Evolutionary conservation across 1,140 invertebrate genomes (phyloP).

Genomic region (Drosophila erecta): DNA sequence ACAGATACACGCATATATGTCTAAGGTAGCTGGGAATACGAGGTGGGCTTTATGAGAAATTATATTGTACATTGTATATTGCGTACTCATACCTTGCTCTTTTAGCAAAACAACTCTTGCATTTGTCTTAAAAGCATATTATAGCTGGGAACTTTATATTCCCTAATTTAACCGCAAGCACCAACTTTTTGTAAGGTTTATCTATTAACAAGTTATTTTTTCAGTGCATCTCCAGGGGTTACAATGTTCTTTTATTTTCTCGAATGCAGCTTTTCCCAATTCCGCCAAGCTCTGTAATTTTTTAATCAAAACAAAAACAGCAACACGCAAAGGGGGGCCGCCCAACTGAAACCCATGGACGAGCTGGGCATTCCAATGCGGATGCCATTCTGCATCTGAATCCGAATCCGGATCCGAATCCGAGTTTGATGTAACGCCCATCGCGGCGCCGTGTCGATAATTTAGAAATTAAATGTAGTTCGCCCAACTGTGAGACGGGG

Average conservation of each 20-base stretch:
- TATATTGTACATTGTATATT: neutral
- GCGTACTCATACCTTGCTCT: too few species aligned
- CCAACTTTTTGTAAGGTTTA: too few species aligned
- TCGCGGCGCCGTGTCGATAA: constrained; percentile 68
- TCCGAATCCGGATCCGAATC: constrained; percentile 4
- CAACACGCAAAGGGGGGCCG: constrained; percentile 37
- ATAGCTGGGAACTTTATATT: too few species aligned
- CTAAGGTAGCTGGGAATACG: neutral
- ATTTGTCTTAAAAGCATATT: too few species aligned
- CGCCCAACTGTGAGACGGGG: constrained; percentile 10
- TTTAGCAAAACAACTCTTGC: too few species aligned
- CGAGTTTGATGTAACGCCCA: constrained; percentile 53
- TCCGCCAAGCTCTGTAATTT: constrained; percentile 63
- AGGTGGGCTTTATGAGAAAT: neutral
- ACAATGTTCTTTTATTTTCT: constrained; percentile 25
- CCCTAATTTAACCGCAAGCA: too few species aligned
- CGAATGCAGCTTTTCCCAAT: neutral
- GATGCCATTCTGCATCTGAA: too few species aligned
- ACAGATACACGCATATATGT: neutral
- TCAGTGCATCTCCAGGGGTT: neutral
- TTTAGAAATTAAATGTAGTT: constrained; percentile 79
- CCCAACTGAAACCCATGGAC: neutral
- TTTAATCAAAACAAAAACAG: constrained; percentile 79
- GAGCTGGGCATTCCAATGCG: neutral
- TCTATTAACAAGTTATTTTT: constrained; percentile 6